Conservation (phyloP, 1,140 invertebrate genomes). For the Stegodyphus dumicola region DNA sequence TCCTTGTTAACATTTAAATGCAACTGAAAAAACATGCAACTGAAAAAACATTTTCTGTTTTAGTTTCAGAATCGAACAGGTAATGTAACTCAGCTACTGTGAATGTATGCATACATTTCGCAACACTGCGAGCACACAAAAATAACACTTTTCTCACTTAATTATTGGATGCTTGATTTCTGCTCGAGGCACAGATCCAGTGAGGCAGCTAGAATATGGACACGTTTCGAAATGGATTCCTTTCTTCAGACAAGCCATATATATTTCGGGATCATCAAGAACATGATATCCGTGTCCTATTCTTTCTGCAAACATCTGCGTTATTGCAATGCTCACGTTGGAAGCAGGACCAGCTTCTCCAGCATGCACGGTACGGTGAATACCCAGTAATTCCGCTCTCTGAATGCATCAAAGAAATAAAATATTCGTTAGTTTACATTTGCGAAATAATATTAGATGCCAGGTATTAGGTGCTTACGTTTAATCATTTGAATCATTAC, state of each 20-base stretch:
- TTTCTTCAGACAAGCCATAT: constrained; percentile 67
- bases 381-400: constrained; percentile 69
- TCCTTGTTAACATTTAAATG: too few relatives aligned
- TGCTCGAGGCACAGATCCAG: constrained; percentile 69
- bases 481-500: too few relatives aligned
- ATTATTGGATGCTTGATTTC: constrained; percentile 67
- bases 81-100: neutral
- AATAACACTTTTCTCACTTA: constrained; percentile 62
- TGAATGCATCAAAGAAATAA: constrained; percentile 57
- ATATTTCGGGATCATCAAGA: constrained; percentile 70
- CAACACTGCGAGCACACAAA: neutral
- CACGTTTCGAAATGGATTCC: constrained; percentile 73
- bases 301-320: constrained; percentile 71
- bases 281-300: constrained; percentile 76
- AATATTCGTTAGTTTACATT: neutral
- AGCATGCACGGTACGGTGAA: constrained; percentile 74
- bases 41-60: neutral
- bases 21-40: neutral
- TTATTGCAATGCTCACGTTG: constrained; percentile 70
- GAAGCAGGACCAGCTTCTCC: constrained; percentile 71
- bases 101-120: too few relatives aligned
- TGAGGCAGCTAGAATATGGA: constrained; percentile 73
- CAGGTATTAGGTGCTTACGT: too few relatives aligned
- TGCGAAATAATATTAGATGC: too few relatives aligned
- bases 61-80: neutral